Conservation (phyloP, 2,888 invertebrate genomes). For the Melieria omissa region DNA sequence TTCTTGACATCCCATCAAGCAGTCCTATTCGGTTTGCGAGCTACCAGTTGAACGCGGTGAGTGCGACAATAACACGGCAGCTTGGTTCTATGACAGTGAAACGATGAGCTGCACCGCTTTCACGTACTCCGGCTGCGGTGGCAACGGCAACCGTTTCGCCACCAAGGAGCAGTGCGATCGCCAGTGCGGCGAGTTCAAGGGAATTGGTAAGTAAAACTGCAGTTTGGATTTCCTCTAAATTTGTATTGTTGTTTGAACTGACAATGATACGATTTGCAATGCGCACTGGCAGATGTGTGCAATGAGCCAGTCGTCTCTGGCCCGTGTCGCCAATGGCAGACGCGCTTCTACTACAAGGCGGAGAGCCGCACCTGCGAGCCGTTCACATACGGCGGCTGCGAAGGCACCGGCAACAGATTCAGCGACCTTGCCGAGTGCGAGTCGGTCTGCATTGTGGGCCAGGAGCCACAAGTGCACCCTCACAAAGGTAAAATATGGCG, state of each 20-base stretch:
- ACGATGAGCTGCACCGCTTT: slow-evolving; percentile 73
- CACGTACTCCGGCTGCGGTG: slow-evolving; percentile 78
- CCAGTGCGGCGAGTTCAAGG: slow-evolving; percentile 78
- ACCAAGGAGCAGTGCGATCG: slow-evolving; percentile 82
- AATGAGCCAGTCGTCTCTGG: slow-evolving; percentile 75
- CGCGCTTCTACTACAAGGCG: slow-evolving; percentile 77
- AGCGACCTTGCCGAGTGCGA: slow-evolving; percentile 79
- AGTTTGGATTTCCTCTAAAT: not conserved
- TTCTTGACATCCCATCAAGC: not conserved
- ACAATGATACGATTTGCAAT: not conserved
- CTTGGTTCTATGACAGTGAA: slow-evolving; percentile 79
- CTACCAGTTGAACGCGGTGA: slow-evolving; percentile 75
- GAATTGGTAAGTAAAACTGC: slow-evolving; percentile 70
- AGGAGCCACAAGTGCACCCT: slow-evolving; percentile 67
- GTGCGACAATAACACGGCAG: slow-evolving; percentile 74
- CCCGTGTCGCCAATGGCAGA: slow-evolving; percentile 73
- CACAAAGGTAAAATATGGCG: slow-evolving; percentile 57
- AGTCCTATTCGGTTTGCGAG: slow-evolving; percentile 57
- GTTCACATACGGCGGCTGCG: slow-evolving; percentile 85
- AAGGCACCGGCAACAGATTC: slow-evolving; percentile 87
- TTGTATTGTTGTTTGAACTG: not conserved
- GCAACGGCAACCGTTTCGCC: slow-evolving; percentile 79
- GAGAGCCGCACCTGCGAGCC: slow-evolving; percentile 72
- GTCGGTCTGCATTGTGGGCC: slow-evolving; percentile 74
- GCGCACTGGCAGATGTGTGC: slow-evolving; percentile 74